Evolutionary conservation across 2,888 invertebrate genomes (phyloP).

Genomic region (Pasiphila rectangulata): DNA sequence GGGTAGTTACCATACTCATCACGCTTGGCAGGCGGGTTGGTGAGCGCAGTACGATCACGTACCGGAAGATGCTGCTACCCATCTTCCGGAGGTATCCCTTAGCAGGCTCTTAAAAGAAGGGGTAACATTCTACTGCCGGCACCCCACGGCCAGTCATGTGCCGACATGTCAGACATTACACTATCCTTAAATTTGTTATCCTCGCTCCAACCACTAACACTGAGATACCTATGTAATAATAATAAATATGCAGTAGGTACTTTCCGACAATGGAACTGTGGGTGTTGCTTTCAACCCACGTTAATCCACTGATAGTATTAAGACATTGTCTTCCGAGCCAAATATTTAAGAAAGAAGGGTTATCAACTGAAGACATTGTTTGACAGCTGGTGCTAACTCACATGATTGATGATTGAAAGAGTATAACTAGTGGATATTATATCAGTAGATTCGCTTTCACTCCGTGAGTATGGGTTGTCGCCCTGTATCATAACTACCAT

Average conservation of each 20-base stretch:
- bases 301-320: slow-evolving; percentile 15
- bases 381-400: slow-evolving; percentile 36
- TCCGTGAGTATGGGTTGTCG: slow-evolving; percentile 41
- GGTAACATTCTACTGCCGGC: too few relatives aligned
- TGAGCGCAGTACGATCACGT: too few relatives aligned
- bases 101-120: too few relatives aligned
- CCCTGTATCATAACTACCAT: slow-evolving; percentile 6
- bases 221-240: too few relatives aligned
- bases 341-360: slow-evolving; percentile 1
- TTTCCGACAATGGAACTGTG: neutral
- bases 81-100: too few relatives aligned
- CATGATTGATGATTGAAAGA: slow-evolving; percentile 49
- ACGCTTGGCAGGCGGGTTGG: too few relatives aligned
- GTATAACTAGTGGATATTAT: slow-evolving; percentile 49
- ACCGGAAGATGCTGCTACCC: too few relatives aligned
- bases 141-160: too few relatives aligned
- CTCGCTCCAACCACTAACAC: too few relatives aligned
- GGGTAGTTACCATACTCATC: too few relatives aligned
- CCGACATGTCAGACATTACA: too few relatives aligned
- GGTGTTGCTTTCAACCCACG: slow-evolving; percentile 28
- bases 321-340: neutral
- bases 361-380: slow-evolving; percentile 1
- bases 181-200: too few relatives aligned
- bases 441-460: slow-evolving; percentile 40
- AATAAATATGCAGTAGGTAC: neutral